These are phyloP conservation scores for Rhagoletis zephyria DNA, from an alignment of 1,140 invertebrate genomes.

Conservation along the genomic window DNA sequence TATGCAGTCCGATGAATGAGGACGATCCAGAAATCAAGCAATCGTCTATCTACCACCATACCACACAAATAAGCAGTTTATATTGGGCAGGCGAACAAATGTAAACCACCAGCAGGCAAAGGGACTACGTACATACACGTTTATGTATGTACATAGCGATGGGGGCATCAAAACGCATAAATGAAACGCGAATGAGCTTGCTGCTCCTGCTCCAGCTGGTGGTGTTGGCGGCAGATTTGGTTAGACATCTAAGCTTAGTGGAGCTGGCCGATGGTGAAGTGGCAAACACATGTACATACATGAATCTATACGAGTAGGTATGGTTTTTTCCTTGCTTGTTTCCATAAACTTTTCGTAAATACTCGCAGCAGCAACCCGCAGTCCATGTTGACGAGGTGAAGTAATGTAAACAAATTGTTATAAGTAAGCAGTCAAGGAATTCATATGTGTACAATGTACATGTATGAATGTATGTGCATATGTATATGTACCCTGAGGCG, in stretches of 20 bases:
- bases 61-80: not conserved
- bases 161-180: constrained; percentile 9
- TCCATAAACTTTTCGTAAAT: not conserved
- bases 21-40: not conserved
- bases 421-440: constrained; percentile 16
- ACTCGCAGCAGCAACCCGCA: not conserved
- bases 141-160: too few relatives aligned
- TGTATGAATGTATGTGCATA: not conserved
- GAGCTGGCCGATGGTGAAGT: not conserved
- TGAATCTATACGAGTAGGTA: not conserved
- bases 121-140: not conserved
- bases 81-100: not conserved
- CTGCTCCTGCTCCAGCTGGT: not conserved
- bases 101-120: not conserved
- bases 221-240: constrained; percentile 7
- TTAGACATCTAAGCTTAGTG: not conserved
- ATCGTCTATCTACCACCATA: not conserved
- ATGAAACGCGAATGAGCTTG: constrained; percentile 29
- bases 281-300: not conserved
- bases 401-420: constrained; percentile 24
- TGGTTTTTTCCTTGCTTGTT: not conserved
- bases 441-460: not conserved
- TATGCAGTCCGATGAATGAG: constrained; percentile 19
- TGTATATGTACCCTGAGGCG: too few relatives aligned
- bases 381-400: not conserved